These are phyloP conservation scores for Tridacna gigas DNA, from an alignment of 2,888 invertebrate species.

Conservation along the genomic window DNA sequence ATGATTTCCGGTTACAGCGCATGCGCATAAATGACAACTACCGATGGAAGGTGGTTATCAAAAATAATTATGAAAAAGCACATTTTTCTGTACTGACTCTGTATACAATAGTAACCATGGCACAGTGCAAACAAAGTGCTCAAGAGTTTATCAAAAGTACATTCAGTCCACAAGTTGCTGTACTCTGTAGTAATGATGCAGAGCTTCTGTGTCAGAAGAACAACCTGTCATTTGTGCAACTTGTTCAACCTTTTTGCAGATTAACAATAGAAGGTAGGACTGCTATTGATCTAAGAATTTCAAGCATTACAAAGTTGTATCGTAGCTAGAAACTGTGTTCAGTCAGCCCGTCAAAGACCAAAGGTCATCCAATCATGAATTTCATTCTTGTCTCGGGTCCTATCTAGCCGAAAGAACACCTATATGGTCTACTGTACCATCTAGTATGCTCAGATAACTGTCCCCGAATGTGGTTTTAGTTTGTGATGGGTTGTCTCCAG, in stretches of 20 bases:
- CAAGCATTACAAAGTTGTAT: too few relatives aligned
- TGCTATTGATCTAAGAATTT: not conserved
- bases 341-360: too few relatives aligned
- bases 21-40: constrained; percentile 23
- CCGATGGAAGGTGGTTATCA: constrained; percentile 23
- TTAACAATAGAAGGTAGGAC: constrained; percentile 88
- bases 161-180: constrained; percentile 95
- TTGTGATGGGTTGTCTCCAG: too few relatives aligned
- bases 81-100: not conserved
- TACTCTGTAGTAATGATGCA: constrained; percentile 92
- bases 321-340: too few relatives aligned
- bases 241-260: constrained; percentile 95
- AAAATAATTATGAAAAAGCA: constrained; percentile 26
- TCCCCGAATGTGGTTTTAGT: too few relatives aligned
- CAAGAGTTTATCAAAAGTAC: constrained; percentile 94
- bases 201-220: constrained; percentile 95
- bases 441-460: too few relatives aligned
- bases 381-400: too few relatives aligned
- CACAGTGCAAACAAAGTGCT: constrained; percentile 85
- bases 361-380: too few relatives aligned
- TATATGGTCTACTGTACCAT: too few relatives aligned
- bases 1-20: constrained; percentile 17
- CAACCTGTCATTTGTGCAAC: constrained; percentile 94
- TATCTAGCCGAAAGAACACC: too few relatives aligned
- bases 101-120: constrained; percentile 78